phyloP scores from a whole-genome alignment of 2,113 vertebrate species.

The rat (Rattus norvegicus) region DNA sequence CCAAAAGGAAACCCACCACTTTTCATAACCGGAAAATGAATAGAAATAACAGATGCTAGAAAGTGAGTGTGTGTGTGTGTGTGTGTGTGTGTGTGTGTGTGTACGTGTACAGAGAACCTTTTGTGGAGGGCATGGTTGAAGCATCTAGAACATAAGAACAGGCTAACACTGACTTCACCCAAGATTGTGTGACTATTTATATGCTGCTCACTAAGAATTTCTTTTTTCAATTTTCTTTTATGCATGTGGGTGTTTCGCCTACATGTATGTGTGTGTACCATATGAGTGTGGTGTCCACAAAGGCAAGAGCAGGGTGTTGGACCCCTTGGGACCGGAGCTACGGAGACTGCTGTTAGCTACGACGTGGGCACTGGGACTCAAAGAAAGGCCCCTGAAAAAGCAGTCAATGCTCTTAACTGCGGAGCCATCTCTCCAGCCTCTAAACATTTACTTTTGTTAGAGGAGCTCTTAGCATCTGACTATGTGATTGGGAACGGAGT shows the following conservation, averaged over 20 bases:
- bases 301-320: not conserved
- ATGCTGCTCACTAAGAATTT: constrained; percentile 26
- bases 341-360: not conserved
- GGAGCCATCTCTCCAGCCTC: not conserved
- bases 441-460: not conserved
- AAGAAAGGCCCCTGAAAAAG: not conserved
- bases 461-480: not conserved
- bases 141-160: not conserved
- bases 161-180: not conserved
- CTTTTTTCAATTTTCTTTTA: not conserved
- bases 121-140: not conserved
- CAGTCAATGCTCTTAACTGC: not conserved
- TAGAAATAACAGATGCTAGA: not conserved
- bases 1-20: not conserved
- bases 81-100: no score
- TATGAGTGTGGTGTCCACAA: not conserved
- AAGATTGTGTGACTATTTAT: not conserved
- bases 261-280: not conserved
- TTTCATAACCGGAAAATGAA: not conserved
- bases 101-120: not conserved
- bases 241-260: not conserved
- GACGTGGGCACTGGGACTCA: not conserved
- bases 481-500: not conserved
- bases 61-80: not conserved
- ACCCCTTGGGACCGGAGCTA: not conserved